Evolutionary conservation across 2,113 vertebrate genomes (phyloP).

Genomic region (Daboia siamensis): DNA sequence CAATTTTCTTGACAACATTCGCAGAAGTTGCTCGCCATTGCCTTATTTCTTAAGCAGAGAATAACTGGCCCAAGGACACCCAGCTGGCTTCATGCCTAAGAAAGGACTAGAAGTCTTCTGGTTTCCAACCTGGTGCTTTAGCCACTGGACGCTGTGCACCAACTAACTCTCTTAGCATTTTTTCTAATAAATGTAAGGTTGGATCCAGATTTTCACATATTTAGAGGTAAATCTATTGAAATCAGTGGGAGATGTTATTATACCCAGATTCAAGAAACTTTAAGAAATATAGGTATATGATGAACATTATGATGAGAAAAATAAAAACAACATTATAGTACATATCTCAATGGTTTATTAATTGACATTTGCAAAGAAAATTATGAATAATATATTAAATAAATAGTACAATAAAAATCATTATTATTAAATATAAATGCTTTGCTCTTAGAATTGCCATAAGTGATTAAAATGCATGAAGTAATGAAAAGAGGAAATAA

Average conservation of each 20-base stretch:
- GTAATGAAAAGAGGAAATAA: conserved; percentile 1
- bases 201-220: neutral
- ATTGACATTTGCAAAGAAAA: neutral
- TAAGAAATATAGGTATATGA: neutral
- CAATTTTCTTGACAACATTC: neutral
- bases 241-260: neutral
- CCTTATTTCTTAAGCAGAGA: neutral
- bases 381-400: neutral
- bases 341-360: neutral
- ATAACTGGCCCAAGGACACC: neutral
- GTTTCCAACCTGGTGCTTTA: neutral
- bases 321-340: neutral
- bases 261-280: neutral
- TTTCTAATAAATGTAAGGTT: neutral
- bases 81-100: neutral
- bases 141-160: neutral
- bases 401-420: neutral
- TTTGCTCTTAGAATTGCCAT: neutral
- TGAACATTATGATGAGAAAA: neutral
- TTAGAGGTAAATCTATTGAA: neutral
- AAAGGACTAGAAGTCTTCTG: neutral
- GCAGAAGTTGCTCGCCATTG: neutral
- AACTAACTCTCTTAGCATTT: neutral
- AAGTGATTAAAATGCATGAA: conserved; percentile 24
- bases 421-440: neutral